Percentiles rank a stretch among this genome's conserved stretches.
phyloP scores from a whole-genome alignment of 2,797 vertebrate genomes.

The Zalophus californianus region DNA sequence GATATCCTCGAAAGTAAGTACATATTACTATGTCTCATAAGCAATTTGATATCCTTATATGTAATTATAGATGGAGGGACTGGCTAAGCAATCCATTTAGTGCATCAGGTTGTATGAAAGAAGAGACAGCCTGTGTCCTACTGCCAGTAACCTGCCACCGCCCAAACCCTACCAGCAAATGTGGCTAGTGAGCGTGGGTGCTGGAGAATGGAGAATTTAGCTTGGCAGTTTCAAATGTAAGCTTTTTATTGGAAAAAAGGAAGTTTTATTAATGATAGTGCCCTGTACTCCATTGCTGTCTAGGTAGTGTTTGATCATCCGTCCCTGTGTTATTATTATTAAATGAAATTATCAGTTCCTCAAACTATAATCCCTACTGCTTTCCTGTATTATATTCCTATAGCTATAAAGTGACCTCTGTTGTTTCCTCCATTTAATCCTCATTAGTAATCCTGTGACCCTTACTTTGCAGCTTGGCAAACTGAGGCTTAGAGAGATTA shows the following conservation, averaged over 20 bases:
- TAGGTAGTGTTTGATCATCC: constrained; percentile 6
- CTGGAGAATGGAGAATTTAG: not conserved
- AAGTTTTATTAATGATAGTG: not conserved
- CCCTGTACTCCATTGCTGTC: not conserved
- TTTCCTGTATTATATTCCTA: not conserved
- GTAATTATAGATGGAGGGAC: constrained; percentile 16
- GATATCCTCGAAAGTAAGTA: constrained; percentile 51
- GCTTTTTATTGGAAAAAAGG: not conserved
- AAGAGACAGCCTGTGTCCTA: not conserved
- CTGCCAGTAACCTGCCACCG: not conserved
- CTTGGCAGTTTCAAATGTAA: constrained; percentile 21
- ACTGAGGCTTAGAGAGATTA: not conserved
- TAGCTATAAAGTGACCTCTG: not conserved
- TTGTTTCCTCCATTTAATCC: not conserved
- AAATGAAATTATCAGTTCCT: constrained; percentile 1
- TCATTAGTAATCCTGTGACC: not conserved
- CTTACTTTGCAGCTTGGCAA: not conserved
- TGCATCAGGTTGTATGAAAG: constrained; percentile 31
- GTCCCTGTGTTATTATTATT: constrained; percentile 5
- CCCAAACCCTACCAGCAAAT: not conserved
- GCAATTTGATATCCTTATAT: constrained; percentile 15
- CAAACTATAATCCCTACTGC: not conserved
- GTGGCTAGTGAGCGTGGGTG: not conserved
- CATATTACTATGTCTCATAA: not conserved
- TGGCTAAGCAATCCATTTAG: not conserved